Conservation (phyloP, 2,888 invertebrate genomes). For the Macropis europaea region DNA sequence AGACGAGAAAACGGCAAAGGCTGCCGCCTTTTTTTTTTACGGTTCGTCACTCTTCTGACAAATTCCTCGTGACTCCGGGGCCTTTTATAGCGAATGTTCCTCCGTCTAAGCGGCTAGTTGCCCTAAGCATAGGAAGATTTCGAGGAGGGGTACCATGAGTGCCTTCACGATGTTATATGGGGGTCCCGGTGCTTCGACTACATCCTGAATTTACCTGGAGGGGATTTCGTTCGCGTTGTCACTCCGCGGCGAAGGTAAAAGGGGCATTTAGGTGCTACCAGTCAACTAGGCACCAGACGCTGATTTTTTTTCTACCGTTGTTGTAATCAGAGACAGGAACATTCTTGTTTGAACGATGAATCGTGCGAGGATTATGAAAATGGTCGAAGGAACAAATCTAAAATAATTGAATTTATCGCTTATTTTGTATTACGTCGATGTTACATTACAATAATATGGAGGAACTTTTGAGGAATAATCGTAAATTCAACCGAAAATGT, state of each 20-base stretch:
- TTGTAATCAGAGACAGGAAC: not conserved
- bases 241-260: constrained; percentile 29
- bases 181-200: constrained; percentile 43
- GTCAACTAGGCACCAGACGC: not conserved
- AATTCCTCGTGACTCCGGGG: constrained; percentile 61
- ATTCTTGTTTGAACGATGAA: too few relatives aligned
- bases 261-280: constrained; percentile 30
- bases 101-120: constrained; percentile 54
- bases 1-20: constrained; percentile 45
- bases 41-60: constrained; percentile 71
- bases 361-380: too few relatives aligned
- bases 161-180: constrained; percentile 47
- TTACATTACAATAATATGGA: too few relatives aligned
- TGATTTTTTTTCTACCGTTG: constrained; percentile 9
- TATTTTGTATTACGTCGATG: too few relatives aligned
- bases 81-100: constrained; percentile 73
- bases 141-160: constrained; percentile 60
- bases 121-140: constrained; percentile 56
- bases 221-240: constrained; percentile 31
- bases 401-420: too few relatives aligned
- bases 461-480: too few relatives aligned
- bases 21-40: constrained; percentile 59
- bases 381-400: too few relatives aligned
- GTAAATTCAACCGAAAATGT: too few relatives aligned
- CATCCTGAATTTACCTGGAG: constrained; percentile 51